Percentiles rank a stretch among this genome's conserved stretches.
Evolutionary conservation across 2,113 vertebrate genomes (phyloP).

Genomic region (Melanostigma gelatinosum): DNA sequence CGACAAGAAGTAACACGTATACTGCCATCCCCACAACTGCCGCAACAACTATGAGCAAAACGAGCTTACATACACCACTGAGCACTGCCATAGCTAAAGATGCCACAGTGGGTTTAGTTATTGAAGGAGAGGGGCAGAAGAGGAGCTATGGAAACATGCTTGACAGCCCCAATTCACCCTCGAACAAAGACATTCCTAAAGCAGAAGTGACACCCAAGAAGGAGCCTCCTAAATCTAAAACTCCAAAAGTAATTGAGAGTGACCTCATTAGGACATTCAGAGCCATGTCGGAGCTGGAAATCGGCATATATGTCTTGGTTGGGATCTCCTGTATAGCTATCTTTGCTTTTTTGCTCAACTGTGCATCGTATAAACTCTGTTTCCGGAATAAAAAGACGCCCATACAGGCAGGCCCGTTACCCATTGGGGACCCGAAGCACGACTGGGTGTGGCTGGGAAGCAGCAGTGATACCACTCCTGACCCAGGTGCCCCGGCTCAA

Average conservation of each 20-base stretch:
- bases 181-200: constrained; percentile 78
- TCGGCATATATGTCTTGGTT: constrained; percentile 91
- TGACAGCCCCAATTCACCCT: constrained; percentile 81
- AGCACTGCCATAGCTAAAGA: constrained; percentile 36
- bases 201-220: constrained; percentile 56
- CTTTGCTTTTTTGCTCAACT: constrained; percentile 91
- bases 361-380: constrained; percentile 87
- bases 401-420: constrained; percentile 81
- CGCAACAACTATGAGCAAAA: constrained; percentile 20
- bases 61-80: constrained; percentile 20
- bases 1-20: constrained; percentile 13
- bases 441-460: constrained; percentile 92
- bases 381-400: constrained; percentile 87
- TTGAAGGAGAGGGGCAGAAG: constrained; percentile 48
- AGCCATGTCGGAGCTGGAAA: constrained; percentile 90
- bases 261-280: constrained; percentile 80
- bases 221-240: constrained; percentile 64
- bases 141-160: constrained; percentile 76
- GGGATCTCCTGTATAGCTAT: constrained; percentile 92
- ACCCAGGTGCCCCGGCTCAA: constrained; percentile 67
- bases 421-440: constrained; percentile 82
- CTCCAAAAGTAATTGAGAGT: constrained; percentile 74
- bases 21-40: not conserved
- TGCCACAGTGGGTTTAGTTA: constrained; percentile 20
- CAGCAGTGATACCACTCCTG: constrained; percentile 63